Evolutionary conservation across 2,113 vertebrate species (phyloP).

Genomic region (Coptodon bakossiorum): DNA sequence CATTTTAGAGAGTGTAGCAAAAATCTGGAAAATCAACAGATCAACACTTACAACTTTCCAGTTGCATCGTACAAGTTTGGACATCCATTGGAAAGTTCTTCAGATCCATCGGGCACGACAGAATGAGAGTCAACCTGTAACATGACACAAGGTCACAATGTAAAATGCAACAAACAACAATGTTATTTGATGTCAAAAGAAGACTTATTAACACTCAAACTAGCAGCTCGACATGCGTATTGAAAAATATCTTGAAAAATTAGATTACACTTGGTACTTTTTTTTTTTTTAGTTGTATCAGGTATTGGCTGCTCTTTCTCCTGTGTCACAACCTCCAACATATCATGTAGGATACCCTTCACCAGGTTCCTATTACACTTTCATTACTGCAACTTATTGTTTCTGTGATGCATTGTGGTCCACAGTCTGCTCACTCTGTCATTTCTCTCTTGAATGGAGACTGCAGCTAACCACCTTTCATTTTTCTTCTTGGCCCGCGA

Average conservation of each 20-base stretch:
- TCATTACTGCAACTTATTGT: conserved; percentile 68
- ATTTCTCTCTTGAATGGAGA: conserved; percentile 31
- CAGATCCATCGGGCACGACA: conserved; percentile 98
- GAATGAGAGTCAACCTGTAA: conserved; percentile 88
- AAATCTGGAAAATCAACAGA: not conserved
- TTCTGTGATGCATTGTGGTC: conserved; percentile 47
- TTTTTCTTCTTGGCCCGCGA: conserved; percentile 29
- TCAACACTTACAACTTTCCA: conserved; percentile 90
- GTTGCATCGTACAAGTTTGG: conserved; percentile 96
- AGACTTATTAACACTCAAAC: not conserved
- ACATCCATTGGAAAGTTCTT: conserved; percentile 99
- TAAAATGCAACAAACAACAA: not conserved
- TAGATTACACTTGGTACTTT: not conserved
- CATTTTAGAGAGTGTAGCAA: not conserved
- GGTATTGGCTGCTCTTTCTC: not conserved
- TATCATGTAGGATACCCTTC: conserved; percentile 54
- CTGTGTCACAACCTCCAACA: conserved; percentile 11
- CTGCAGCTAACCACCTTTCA: conserved; percentile 51
- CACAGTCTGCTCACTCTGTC: conserved; percentile 15
- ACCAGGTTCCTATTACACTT: conserved; percentile 67
- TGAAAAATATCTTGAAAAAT: conserved; percentile 13
- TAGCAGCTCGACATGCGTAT: not conserved
- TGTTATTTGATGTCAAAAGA: not conserved
- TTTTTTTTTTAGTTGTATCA: not conserved
- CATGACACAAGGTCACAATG: not conserved